Evolutionary conservation across 1,140 invertebrate species (phyloP).

Genomic region (Orchestia grillus): DNA sequence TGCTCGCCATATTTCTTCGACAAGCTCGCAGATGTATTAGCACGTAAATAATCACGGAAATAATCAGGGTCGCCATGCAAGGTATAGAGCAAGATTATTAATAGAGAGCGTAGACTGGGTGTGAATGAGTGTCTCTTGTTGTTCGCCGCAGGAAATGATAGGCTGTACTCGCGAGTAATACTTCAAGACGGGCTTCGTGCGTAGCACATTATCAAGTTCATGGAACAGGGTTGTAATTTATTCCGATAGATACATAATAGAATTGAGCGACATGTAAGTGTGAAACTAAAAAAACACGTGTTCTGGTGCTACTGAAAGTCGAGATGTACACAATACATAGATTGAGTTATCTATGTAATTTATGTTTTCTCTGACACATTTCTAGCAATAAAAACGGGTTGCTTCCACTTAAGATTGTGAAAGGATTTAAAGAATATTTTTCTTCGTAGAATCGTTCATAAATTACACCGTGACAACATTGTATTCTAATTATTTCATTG

Average conservation of each 20-base stretch:
- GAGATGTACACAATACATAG: neutral
- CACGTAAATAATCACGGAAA: conserved; percentile 1
- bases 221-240: neutral
- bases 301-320: neutral
- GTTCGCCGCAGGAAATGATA: neutral
- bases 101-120: neutral
- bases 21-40: neutral
- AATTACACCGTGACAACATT: no score
- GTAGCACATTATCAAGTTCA: neutral
- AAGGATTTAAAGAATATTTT: no score
- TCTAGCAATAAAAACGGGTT: no score
- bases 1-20: neutral
- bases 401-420: no score
- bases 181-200: neutral
- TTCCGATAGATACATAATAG: neutral
- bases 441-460: no score
- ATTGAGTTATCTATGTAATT: neutral
- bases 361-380: no score
- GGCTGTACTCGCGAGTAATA: neutral
- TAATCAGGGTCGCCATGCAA: neutral
- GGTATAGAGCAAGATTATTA: neutral
- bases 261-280: neutral
- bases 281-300: neutral
- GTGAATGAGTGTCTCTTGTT: neutral
- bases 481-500: no score